phyloP scores from a whole-genome alignment of 1,140 invertebrate species.

The Drosophila nigromelanica region DNA sequence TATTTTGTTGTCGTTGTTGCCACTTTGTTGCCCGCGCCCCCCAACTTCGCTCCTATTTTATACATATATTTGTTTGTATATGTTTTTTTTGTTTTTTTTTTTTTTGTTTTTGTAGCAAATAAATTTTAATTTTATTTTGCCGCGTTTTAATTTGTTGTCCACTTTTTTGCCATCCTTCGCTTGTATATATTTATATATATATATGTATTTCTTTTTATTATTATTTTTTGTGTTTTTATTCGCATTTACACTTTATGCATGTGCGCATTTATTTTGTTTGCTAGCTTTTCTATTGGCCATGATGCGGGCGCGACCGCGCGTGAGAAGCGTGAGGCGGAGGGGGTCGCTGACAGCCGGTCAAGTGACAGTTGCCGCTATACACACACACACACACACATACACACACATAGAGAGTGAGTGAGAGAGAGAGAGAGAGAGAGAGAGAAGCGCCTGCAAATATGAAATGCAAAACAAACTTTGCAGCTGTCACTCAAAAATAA shows the following conservation, averaged over 20 bases:
- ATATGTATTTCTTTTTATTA: conserved; percentile 19
- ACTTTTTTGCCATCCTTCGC: conserved; percentile 45
- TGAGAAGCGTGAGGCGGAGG: not conserved
- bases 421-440: conserved; percentile 1
- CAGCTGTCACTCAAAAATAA: conserved; percentile 82
- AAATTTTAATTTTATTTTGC: conserved; percentile 81
- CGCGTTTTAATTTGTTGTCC: conserved; percentile 80
- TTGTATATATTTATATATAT: conserved; percentile 10
- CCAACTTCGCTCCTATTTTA: conserved; percentile 4
- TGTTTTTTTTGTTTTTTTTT: conserved; percentile 38
- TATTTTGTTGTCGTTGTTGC: conserved; percentile 45
- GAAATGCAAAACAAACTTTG: conserved; percentile 82
- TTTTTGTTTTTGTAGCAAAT: conserved; percentile 63
- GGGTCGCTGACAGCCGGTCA: conserved; percentile 65
- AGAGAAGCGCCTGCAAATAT: conserved; percentile 64
- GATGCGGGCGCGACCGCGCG: conserved; percentile 38
- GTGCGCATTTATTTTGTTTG: conserved; percentile 77
- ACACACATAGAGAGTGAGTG: conserved; percentile 16
- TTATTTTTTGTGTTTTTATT: conserved; percentile 44
- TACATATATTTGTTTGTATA: conserved; percentile 36
- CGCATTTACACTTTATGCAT: conserved; percentile 74
- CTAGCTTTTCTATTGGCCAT: conserved; percentile 70
- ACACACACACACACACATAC: conserved; percentile 36
- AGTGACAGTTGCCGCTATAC: conserved; percentile 72
- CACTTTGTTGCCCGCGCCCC: conserved; percentile 28